phyloP scores from a whole-genome alignment of 2,797 vertebrate genomes.

The Acrossocheilus fasciatus region DNA sequence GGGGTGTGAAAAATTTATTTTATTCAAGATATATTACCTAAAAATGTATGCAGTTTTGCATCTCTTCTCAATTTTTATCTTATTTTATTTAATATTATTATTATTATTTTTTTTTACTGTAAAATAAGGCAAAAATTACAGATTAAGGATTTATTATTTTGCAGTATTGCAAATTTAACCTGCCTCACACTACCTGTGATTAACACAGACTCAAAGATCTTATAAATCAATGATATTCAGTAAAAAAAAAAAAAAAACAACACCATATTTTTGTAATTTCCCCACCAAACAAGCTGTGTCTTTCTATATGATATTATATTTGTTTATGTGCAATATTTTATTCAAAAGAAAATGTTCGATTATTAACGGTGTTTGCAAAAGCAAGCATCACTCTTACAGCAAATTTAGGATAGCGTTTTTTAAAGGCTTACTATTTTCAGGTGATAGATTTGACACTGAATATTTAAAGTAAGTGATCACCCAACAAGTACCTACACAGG shows the following conservation, averaged over 20 bases:
- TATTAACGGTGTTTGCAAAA: neutral
- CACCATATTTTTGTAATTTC: too few relatives aligned
- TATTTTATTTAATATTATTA: neutral
- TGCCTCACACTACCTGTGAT: neutral
- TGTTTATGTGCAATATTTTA: neutral
- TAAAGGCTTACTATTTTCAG: neutral
- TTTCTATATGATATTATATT: neutral
- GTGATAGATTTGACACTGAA: neutral
- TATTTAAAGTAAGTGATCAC: neutral
- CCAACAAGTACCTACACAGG: neutral
- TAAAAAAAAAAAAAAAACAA: too few relatives aligned
- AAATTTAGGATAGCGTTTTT: neutral
- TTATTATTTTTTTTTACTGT: too few relatives aligned
- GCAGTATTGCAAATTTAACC: too few relatives aligned
- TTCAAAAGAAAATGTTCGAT: neutral
- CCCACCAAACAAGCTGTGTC: too few relatives aligned
- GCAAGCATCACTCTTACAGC: neutral
- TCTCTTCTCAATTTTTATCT: neutral
- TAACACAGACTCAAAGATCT: neutral
- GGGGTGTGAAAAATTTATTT: too few relatives aligned
- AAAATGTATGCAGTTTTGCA: neutral
- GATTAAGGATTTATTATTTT: neutral
- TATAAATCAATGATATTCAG: neutral
- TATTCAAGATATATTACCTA: too few relatives aligned
- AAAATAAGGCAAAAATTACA: neutral